phyloP scores from a whole-genome alignment of 2,113 vertebrate genomes.

The Macrotus californicus region DNA sequence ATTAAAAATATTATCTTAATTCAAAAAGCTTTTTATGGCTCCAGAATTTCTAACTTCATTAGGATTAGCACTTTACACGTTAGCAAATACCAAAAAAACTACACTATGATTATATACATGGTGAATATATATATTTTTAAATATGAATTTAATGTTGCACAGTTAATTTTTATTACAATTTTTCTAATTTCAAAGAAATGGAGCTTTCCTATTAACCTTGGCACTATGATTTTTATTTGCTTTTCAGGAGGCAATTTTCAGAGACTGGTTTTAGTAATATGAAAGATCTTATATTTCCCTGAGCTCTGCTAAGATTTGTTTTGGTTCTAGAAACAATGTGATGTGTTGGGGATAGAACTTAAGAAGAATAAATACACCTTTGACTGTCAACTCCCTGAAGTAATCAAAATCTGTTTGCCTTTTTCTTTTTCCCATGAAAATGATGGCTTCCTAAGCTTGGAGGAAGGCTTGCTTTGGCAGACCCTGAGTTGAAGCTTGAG shows the following conservation, averaged over 20 bases:
- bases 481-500: background rate
- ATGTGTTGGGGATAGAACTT: background rate
- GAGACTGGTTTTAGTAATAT: background rate
- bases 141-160: background rate
- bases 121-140: background rate
- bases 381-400: background rate
- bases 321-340: background rate
- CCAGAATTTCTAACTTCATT: background rate
- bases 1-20: background rate
- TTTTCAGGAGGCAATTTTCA: background rate
- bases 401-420: background rate
- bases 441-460: background rate
- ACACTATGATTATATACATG: background rate
- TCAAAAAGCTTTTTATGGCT: background rate
- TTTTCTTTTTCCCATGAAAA: background rate
- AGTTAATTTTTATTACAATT: background rate
- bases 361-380: background rate
- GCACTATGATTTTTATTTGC: background rate
- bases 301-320: background rate
- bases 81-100: background rate
- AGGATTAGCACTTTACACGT: background rate
- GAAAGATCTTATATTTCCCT: background rate
- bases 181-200: background rate
- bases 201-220: background rate
- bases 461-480: background rate